phyloP scores from a whole-genome alignment of 2,113 vertebrate genomes.

The Cettia cetti region DNA sequence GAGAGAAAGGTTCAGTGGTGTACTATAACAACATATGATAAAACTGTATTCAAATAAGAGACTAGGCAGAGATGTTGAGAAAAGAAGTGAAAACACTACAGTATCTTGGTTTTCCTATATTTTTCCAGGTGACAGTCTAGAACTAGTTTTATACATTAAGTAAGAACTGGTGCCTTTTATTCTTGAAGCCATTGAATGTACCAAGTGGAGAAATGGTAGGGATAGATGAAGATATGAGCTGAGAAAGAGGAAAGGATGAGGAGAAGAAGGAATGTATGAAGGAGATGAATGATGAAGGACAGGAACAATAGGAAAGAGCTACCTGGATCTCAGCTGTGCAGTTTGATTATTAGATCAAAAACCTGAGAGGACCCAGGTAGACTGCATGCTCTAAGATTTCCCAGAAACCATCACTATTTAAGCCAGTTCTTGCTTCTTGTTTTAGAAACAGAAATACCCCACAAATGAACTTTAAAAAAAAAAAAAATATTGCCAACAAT shows the following conservation, averaged over 20 bases:
- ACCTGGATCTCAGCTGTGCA: neutral
- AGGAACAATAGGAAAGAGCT: neutral
- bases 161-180: neutral
- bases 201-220: neutral
- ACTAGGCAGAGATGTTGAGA: neutral
- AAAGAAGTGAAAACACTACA: neutral
- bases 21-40: neutral
- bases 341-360: neutral
- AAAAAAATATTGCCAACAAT: neutral
- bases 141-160: neutral
- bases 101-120: neutral
- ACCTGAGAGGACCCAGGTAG: neutral
- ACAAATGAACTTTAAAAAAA: accelerated
- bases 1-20: neutral
- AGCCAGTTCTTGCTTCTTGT: neutral
- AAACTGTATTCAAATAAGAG: neutral
- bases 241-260: neutral
- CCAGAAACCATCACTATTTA: neutral
- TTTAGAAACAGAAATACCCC: neutral
- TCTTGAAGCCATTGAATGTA: neutral
- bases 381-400: neutral
- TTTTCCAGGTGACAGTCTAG: neutral
- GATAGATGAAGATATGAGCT: neutral
- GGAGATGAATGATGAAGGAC: neutral
- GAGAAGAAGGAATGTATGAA: neutral